Conservation (phyloP, 30 jellyfish, hydroid and myxozoan genomes). For the Rhopilema esculentum region DNA sequence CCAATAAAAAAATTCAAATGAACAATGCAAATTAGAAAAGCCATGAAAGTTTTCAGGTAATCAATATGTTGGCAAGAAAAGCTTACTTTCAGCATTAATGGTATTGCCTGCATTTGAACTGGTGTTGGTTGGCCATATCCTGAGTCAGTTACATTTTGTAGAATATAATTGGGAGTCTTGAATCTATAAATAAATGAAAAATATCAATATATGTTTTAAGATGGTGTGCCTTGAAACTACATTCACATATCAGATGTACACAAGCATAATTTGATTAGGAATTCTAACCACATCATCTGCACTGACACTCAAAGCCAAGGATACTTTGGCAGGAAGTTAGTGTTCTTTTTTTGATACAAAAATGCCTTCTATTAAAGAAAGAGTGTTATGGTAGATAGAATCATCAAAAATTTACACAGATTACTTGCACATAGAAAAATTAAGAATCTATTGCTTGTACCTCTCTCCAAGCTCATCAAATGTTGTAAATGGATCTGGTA, state of each 20-base stretch:
- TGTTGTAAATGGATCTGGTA: slow-evolving; percentile 83
- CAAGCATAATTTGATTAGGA: no score
- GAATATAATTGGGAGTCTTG: slow-evolving; percentile 34
- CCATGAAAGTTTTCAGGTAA: not conserved
- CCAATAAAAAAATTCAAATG: not conserved
- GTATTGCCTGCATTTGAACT: slow-evolving; percentile 96
- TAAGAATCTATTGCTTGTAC: no score
- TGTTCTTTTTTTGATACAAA: not conserved
- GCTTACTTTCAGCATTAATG: slow-evolving; percentile 82
- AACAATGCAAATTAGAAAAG: not conserved
- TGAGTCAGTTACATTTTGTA: slow-evolving; percentile 58
- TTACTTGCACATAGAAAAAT: no score
- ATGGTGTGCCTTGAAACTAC: no score
- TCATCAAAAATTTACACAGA: no score
- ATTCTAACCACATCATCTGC: no score
- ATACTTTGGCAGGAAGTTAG: not conserved
- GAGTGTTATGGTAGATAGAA: not conserved
- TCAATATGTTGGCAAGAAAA: not conserved
- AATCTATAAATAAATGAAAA: slow-evolving; percentile 53
- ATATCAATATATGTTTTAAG: no score
- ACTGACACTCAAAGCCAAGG: not conserved
- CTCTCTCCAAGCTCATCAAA: slow-evolving; percentile 81
- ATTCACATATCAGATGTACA: no score
- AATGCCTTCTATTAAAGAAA: not conserved
- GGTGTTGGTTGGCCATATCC: slow-evolving; percentile 89